Percentiles rank a stretch among this genome's conserved stretches.
These are phyloP conservation scores for Aptenodytes forsteri DNA, from an alignment of 2,113 vertebrate genomes.

Conservation along the genomic window DNA sequence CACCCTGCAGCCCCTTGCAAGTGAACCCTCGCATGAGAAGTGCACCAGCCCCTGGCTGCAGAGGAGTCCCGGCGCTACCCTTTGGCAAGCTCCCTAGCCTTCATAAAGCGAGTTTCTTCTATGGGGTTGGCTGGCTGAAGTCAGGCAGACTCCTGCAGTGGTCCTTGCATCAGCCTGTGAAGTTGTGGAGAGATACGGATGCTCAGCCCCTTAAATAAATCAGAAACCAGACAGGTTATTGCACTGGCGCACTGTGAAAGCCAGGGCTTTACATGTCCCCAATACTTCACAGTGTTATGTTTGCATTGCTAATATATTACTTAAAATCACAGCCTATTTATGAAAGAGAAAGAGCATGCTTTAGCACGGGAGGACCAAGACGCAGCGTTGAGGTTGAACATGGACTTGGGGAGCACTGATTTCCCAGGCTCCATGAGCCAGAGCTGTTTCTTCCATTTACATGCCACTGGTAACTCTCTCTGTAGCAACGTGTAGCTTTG, in stretches of 20 bases:
- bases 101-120: fast-evolving
- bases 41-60: no score
- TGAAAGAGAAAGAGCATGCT: background rate
- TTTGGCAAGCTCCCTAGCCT: background rate
- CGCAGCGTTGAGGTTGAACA: background rate
- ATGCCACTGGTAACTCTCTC: background rate
- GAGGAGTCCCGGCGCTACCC: background rate
- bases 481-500: background rate
- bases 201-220: background rate
- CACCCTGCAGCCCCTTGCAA: no score
- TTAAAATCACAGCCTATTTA: background rate
- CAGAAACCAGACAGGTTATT: background rate
- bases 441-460: background rate
- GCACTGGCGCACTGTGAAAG: background rate
- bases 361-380: background rate
- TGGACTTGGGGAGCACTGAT: background rate
- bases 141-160: background rate
- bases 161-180: background rate
- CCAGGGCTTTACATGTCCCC: background rate
- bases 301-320: background rate
- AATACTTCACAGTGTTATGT: background rate
- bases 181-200: background rate
- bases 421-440: background rate
- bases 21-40: fast-evolving
- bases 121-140: background rate